These are phyloP conservation scores for Holocentrus rufus DNA, from an alignment of 2,797 vertebrate genomes.

Conservation along the genomic window DNA sequence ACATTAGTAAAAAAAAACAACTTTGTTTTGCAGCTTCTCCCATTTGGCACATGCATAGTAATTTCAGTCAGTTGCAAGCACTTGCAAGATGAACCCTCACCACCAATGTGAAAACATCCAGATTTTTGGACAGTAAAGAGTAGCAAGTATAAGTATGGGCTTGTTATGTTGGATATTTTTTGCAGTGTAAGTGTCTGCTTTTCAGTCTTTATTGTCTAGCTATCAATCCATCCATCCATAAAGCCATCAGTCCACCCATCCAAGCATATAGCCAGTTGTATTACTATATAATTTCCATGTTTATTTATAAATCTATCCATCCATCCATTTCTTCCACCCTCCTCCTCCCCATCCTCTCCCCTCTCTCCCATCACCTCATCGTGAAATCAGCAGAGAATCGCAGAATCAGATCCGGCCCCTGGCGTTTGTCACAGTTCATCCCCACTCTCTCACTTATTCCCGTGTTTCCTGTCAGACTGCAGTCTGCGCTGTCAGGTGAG, in stretches of 20 bases:
- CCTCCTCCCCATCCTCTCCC: background rate
- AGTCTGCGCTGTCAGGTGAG: constrained; percentile 12
- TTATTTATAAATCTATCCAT: background rate
- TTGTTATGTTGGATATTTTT: too few species aligned
- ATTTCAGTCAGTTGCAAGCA: too few species aligned
- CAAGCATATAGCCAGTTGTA: background rate
- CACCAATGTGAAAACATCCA: too few species aligned
- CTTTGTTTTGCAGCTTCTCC: too few species aligned
- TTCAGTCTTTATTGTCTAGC: too few species aligned
- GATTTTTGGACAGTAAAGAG: too few species aligned
- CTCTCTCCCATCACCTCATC: constrained; percentile 1
- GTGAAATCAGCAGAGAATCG: constrained; percentile 10
- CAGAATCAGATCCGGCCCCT: constrained; percentile 17
- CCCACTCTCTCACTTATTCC: background rate
- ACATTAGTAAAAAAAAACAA: too few species aligned
- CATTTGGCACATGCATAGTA: too few species aligned
- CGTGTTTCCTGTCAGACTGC: constrained; percentile 26
- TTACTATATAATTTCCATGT: background rate
- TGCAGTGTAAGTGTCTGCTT: too few species aligned
- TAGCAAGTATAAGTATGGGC: too few species aligned
- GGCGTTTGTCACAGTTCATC: constrained; percentile 51
- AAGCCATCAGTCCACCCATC: background rate
- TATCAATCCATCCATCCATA: background rate
- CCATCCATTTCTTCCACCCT: background rate
- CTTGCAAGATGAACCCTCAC: too few species aligned